Evolutionary conservation across 2,888 invertebrate genomes (phyloP).

Genomic region (Dione vanillae): DNA sequence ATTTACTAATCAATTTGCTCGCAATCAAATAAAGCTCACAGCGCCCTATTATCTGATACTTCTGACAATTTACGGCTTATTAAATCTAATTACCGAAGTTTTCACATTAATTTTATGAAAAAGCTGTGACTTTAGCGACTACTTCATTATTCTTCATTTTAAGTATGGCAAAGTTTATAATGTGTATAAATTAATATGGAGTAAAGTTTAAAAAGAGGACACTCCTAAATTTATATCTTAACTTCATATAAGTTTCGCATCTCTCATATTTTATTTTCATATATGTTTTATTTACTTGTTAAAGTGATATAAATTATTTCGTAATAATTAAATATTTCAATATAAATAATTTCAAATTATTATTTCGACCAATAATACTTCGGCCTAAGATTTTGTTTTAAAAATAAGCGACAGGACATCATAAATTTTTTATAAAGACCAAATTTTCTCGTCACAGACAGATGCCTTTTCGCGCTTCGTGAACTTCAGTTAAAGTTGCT

Average conservation of each 20-base stretch:
- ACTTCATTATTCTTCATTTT: slow-evolving; percentile 29
- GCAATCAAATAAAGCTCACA: slow-evolving; percentile 4
- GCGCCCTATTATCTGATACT: slow-evolving; percentile 10
- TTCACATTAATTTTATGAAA: slow-evolving; percentile 28
- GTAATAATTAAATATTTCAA: neutral
- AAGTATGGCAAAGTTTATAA: slow-evolving; percentile 15
- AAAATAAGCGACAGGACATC: slow-evolving; percentile 37
- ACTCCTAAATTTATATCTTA: slow-evolving; percentile 4
- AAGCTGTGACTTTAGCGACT: slow-evolving; percentile 27
- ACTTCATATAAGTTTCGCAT: neutral
- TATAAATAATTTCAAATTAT: no score
- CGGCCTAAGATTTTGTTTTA: no score
- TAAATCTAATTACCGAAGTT: slow-evolving; percentile 25
- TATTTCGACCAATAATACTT: no score
- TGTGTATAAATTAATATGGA: slow-evolving; percentile 15
- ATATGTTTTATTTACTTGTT: neutral
- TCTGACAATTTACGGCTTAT: slow-evolving; percentile 23
- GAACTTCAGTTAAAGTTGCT: slow-evolving; percentile 26
- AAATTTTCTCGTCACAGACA: slow-evolving; percentile 48
- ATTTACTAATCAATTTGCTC: slow-evolving; percentile 12
- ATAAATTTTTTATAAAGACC: slow-evolving; percentile 55
- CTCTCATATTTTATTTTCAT: neutral
- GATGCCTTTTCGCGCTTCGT: slow-evolving; percentile 37
- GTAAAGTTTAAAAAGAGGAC: neutral
- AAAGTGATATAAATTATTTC: neutral